These are phyloP conservation scores for Miichthys miiuy DNA, from an alignment of 2,797 vertebrate genomes.

Conservation along the genomic window DNA sequence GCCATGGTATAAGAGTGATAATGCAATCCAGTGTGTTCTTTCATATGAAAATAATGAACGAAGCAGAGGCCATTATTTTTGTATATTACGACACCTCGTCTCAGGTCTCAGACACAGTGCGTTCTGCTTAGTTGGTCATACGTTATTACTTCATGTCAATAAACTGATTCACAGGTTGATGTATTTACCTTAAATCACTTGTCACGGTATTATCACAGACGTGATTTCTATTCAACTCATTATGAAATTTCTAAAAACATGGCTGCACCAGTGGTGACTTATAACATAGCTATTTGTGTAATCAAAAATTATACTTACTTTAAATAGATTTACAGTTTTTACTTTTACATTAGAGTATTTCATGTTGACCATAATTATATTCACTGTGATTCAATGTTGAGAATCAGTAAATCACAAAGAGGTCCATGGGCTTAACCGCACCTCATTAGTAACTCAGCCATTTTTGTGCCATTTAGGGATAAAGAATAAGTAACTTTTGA, in stretches of 20 bases:
- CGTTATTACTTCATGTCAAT: not conserved
- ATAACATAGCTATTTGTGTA: not conserved
- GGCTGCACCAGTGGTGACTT: not conserved
- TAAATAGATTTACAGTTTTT: too few species aligned
- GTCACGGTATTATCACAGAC: too few species aligned
- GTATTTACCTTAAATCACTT: not conserved
- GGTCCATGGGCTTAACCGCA: not conserved
- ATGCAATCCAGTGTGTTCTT: not conserved
- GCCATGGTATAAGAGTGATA: not conserved
- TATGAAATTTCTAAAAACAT: not conserved
- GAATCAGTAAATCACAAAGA: not conserved
- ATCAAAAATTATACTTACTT: not conserved
- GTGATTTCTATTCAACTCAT: too few species aligned
- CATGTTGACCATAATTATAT: not conserved
- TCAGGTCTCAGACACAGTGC: too few species aligned
- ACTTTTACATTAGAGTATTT: not conserved
- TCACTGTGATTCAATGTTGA: not conserved
- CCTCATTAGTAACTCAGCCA: not conserved
- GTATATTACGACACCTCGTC: too few species aligned
- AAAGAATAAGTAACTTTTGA: not conserved
- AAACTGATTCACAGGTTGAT: not conserved
- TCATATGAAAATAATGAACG: not conserved
- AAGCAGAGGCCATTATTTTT: not conserved
- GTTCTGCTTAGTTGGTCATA: too few species aligned
- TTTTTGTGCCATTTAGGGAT: not conserved